These are phyloP conservation scores for Monarcha castaneiventris DNA, from an alignment of 2,113 vertebrate genomes.

Conservation along the genomic window DNA sequence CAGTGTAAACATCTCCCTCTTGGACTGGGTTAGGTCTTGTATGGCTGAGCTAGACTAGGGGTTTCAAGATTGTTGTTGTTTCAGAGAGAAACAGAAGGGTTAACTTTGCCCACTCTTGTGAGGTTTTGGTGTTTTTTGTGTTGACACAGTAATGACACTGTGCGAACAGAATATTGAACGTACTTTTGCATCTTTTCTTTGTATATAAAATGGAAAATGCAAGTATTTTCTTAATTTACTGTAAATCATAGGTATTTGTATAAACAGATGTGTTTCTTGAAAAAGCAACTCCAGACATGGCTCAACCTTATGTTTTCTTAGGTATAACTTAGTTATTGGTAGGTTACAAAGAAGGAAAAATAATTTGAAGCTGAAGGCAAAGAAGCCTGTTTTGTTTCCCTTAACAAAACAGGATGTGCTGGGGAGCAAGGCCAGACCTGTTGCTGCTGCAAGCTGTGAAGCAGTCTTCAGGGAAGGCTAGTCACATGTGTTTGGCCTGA, in stretches of 20 bases:
- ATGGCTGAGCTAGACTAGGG: neutral
- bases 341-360: neutral
- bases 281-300: neutral
- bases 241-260: neutral
- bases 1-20: neutral
- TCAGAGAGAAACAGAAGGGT: neutral
- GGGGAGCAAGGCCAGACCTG: neutral
- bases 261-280: neutral
- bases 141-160: neutral
- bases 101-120: neutral
- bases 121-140: neutral
- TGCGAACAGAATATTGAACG: neutral
- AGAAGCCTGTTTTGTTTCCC: neutral
- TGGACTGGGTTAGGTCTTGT: neutral
- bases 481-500: neutral
- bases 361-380: neutral
- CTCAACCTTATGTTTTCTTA: rapidly evolving
- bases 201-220: neutral
- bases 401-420: neutral
- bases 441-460: neutral
- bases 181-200: neutral
- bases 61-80: neutral
- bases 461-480: neutral
- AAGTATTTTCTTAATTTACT: neutral
- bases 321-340: neutral